phyloP scores from a whole-genome alignment of 2,797 vertebrate genomes.

The Denticeps clupeoides region DNA sequence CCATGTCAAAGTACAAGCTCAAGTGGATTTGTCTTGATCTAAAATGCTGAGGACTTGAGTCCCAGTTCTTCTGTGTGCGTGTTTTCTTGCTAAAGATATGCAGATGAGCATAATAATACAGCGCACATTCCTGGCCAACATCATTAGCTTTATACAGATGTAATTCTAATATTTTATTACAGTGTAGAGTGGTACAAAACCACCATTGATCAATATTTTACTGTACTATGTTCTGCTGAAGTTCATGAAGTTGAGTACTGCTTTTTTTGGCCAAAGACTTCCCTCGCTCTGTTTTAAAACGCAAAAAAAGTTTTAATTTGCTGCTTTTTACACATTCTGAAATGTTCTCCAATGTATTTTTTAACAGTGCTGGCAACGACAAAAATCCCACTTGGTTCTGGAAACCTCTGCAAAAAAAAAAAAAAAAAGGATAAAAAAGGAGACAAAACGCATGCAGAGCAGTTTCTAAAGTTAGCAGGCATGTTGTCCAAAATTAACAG shows the following conservation, averaged over 20 bases:
- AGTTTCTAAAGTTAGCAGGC: constrained; percentile 42
- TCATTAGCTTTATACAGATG: neutral
- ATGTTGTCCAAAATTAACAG: constrained; percentile 42
- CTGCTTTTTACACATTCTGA: too few species aligned
- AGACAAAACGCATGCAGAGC: constrained; percentile 34
- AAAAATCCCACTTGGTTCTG: constrained; percentile 7
- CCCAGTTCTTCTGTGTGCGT: neutral
- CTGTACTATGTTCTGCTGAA: too few species aligned
- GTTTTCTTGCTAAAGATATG: constrained; percentile 1
- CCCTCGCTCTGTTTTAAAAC: too few species aligned
- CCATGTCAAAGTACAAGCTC: constrained; percentile 8
- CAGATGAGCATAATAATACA: neutral
- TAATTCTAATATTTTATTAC: neutral
- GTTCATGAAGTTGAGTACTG: neutral
- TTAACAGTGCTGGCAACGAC: constrained; percentile 13
- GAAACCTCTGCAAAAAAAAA: constrained; percentile 33
- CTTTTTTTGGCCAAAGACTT: too few species aligned
- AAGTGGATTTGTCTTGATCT: constrained; percentile 17
- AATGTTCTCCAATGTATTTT: too few species aligned
- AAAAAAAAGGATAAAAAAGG: neutral
- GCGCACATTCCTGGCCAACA: neutral
- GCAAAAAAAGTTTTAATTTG: too few species aligned
- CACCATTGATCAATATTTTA: neutral
- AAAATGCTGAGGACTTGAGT: constrained; percentile 2
- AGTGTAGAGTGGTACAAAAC: neutral